A percentile compares a stretch with the other conserved stretches of the same genome.
Conservation (phyloP, 30 jellyfish, hydroid and myxozoan species). For the Morbakka virulenta region DNA sequence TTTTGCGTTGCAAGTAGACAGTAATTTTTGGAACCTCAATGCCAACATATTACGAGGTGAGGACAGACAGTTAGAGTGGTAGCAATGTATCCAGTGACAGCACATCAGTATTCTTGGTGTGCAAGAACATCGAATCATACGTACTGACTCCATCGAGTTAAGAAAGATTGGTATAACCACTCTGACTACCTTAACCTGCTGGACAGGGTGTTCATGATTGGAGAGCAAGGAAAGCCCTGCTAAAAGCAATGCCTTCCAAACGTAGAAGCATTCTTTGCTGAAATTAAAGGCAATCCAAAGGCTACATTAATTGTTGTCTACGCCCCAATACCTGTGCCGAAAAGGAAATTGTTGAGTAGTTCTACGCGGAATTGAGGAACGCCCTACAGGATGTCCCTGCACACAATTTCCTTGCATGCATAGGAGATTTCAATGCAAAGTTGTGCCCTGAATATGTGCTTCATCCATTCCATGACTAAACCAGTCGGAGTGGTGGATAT, state of each 20-base stretch:
- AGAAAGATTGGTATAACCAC: no score
- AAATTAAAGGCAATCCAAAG: conserved; percentile 24
- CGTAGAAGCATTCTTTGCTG: conserved; percentile 7
- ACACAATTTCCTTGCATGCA: neutral
- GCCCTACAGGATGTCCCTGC: neutral
- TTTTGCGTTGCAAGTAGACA: no score
- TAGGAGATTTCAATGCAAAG: conserved; percentile 5
- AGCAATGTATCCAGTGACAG: no score
- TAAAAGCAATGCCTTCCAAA: neutral
- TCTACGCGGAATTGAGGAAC: neutral
- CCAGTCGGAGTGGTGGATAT: neutral
- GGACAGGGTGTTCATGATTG: neutral
- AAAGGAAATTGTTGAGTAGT: neutral
- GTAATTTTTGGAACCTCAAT: no score
- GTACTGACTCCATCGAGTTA: no score
- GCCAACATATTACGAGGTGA: no score
- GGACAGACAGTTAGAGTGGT: no score
- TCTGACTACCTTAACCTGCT: neutral
- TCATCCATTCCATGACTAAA: neutral
- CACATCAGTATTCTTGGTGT: no score
- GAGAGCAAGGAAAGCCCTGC: neutral
- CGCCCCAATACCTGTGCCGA: conserved; percentile 13
- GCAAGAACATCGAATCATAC: no score
- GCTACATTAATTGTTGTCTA: conserved; percentile 11
- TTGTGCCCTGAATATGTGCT: neutral